Conservation (phyloP, 1,140 invertebrate species). For the Papilio helenus region DNA sequence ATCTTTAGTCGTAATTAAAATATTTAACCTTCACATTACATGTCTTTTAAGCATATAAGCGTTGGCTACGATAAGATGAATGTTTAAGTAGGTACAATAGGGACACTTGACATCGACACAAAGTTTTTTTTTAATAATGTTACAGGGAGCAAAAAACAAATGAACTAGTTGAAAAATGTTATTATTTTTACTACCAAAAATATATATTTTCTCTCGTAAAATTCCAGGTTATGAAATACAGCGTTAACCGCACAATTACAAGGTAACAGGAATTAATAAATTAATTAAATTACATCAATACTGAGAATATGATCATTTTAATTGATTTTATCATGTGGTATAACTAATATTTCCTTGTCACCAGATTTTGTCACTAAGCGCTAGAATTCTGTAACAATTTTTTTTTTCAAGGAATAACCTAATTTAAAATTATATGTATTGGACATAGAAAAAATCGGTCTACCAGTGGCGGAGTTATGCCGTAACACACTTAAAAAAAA, state of each 20-base stretch:
- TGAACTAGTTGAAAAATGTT: too few species aligned
- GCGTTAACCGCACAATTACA: background rate
- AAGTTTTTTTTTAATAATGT: too few species aligned
- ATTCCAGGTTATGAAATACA: background rate
- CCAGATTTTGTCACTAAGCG: background rate
- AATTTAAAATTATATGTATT: background rate
- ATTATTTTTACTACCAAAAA: too few species aligned
- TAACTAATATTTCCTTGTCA: background rate
- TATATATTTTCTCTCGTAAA: background rate
- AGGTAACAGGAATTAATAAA: slow-evolving; percentile 10
- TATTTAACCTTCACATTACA: background rate
- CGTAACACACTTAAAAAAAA: too few species aligned
- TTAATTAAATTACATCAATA: background rate
- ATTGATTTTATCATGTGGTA: background rate
- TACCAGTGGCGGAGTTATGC: too few species aligned
- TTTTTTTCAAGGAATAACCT: background rate
- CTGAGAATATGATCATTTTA: background rate
- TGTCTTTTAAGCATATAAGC: background rate
- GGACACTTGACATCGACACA: background rate
- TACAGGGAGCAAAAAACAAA: too few species aligned
- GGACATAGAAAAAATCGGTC: too few species aligned
- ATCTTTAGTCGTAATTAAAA: slow-evolving; percentile 21
- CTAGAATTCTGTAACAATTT: background rate
- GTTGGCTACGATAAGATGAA: too few species aligned
- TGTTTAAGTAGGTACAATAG: background rate